Conservation (phyloP, 92 coral and sea anemone species). For the Scolanthus callimorphus region DNA sequence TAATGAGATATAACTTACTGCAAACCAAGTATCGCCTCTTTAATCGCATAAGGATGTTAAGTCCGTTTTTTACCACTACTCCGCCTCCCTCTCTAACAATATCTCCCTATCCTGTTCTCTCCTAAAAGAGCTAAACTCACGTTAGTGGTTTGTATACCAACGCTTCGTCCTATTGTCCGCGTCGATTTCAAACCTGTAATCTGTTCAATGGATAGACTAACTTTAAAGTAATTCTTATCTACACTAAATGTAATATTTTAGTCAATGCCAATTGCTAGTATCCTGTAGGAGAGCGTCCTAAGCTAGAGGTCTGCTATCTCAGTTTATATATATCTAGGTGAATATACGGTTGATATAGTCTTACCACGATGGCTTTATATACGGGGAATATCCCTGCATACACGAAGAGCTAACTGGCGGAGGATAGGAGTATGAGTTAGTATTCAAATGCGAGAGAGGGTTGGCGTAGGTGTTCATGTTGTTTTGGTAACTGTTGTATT, state of each 20-base stretch:
- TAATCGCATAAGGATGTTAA: slow-evolving; percentile 14
- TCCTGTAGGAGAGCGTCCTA: no score
- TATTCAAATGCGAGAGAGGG: slow-evolving; percentile 55
- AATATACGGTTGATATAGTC: no score
- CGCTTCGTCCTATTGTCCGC: no score
- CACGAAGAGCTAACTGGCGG: slow-evolving; percentile 68
- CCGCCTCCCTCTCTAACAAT: slow-evolving; percentile 26
- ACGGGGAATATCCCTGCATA: slow-evolving; percentile 67
- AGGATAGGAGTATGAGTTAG: slow-evolving; percentile 60
- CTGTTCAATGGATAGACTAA: no score
- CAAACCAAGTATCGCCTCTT: slow-evolving; percentile 34
- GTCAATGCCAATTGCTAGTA: no score
- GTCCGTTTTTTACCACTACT: slow-evolving; percentile 14
- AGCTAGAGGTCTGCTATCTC: no score
- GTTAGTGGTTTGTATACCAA: no score
- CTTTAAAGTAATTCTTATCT: no score
- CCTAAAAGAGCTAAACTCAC: no score
- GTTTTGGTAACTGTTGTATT: slow-evolving; percentile 34
- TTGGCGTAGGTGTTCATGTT: slow-evolving; percentile 53
- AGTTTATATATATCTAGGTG: no score
- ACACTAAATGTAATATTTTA: no score
- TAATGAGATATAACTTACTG: slow-evolving; percentile 11
- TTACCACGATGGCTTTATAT: slow-evolving; percentile 57
- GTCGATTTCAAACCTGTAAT: no score
- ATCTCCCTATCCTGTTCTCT: background rate